phyloP scores from a whole-genome alignment of 53 echinoderm and acorn worm species.

The Stichopus horrens region DNA sequence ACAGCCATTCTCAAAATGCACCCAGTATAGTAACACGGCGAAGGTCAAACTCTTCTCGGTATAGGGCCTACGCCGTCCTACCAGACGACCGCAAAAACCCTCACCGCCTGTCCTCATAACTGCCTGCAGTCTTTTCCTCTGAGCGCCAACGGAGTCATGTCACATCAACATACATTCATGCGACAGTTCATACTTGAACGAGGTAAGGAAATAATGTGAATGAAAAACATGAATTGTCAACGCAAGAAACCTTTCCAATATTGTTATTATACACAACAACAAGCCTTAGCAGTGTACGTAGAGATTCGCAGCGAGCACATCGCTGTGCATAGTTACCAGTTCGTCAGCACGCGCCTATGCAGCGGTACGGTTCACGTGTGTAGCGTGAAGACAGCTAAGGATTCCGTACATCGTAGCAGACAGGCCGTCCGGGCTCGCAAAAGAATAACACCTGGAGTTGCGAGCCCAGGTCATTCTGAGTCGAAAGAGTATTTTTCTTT shows the following conservation, averaged over 20 bases:
- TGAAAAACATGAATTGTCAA: conserved; percentile 14
- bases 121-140: background rate
- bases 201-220: conserved; percentile 18
- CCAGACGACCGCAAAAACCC: background rate
- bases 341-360: too few species aligned
- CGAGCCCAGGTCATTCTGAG: conserved; percentile 19
- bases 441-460: conserved; percentile 15
- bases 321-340: too few species aligned
- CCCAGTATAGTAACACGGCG: background rate
- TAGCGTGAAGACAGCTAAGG: background rate
- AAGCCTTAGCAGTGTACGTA: too few species aligned
- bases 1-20: too few species aligned
- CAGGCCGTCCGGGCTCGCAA: conserved; percentile 32
- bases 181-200: conserved; percentile 1
- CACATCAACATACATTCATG: background rate
- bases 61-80: background rate
- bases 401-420: background rate
- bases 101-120: background rate
- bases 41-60: conserved; percentile 12
- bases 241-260: background rate
- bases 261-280: background rate
- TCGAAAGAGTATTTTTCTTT: background rate
- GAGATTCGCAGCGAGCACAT: too few species aligned
- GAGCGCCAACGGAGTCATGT: background rate
- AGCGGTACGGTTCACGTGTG: background rate